A percentile compares a stretch with the other conserved stretches of the same genome.
Evolutionary conservation across 2,797 vertebrate species (phyloP).

Genomic region (Tiaroga cobitis): DNA sequence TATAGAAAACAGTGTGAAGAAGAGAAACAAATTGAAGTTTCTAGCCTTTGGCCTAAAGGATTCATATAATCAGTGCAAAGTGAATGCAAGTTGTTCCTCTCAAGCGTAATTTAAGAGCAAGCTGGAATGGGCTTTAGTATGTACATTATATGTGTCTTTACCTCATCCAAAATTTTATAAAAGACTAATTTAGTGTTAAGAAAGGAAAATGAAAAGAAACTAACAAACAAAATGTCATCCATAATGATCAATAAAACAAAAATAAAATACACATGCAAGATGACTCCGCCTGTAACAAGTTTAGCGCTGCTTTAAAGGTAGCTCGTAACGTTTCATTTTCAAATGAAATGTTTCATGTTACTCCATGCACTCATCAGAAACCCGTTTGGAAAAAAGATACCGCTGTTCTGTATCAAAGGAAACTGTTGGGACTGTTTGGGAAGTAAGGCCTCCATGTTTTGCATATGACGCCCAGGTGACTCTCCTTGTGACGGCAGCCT

Average conservation of each 20-base stretch:
- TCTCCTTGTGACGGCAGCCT: conserved; percentile 31
- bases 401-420: conserved; percentile 24
- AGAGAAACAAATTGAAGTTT: conserved; percentile 13
- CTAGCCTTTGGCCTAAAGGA: conserved; percentile 40
- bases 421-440: conserved; percentile 31
- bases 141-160: conserved; percentile 16
- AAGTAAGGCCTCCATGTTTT: conserved; percentile 60
- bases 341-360: not conserved
- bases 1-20: not conserved
- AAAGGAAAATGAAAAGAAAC: conserved; percentile 5
- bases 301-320: conserved; percentile 30
- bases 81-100: conserved; percentile 30
- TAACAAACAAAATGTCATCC: conserved; percentile 1
- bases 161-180: conserved; percentile 13
- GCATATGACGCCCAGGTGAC: conserved; percentile 53
- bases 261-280: conserved; percentile 33
- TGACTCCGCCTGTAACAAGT: conserved; percentile 33
- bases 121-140: conserved; percentile 55
- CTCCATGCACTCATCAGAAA: conserved; percentile 2
- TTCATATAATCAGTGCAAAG: conserved; percentile 47
- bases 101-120: conserved; percentile 24
- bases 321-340: not conserved
- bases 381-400: conserved; percentile 6
- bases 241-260: conserved; percentile 38
- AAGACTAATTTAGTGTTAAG: conserved; percentile 19